These are phyloP conservation scores for Rhyacophila evoluta DNA, from an alignment of 2,888 invertebrate species.

Conservation along the genomic window DNA sequence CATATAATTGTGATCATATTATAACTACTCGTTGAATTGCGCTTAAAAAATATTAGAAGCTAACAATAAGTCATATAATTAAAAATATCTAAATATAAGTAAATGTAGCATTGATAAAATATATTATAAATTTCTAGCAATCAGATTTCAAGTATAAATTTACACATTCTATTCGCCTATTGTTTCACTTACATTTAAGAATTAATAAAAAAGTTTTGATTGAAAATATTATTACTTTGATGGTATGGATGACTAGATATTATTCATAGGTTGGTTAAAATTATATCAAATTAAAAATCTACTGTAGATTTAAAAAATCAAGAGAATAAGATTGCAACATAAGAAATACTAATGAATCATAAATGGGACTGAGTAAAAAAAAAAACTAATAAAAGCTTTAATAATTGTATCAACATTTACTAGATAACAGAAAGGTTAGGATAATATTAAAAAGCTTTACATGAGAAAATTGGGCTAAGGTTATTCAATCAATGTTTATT, in stretches of 20 bases:
- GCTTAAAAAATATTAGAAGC: neutral
- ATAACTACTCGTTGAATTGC: neutral
- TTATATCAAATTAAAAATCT: neutral
- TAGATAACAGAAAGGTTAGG: too few relatives aligned
- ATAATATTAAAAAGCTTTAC: too few relatives aligned
- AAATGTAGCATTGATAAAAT: neutral
- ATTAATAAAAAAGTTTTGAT: slow-evolving; percentile 5
- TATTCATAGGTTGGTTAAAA: neutral
- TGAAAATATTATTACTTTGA: neutral
- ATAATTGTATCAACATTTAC: too few relatives aligned
- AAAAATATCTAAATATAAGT: slow-evolving; percentile 4
- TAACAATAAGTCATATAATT: neutral
- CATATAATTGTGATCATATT: neutral
- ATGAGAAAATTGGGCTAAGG: too few relatives aligned
- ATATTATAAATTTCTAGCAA: neutral
- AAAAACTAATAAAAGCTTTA: too few relatives aligned
- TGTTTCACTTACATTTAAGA: neutral
- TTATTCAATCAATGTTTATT: too few relatives aligned
- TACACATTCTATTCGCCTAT: neutral
- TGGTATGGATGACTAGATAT: slow-evolving; percentile 21
- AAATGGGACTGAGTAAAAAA: too few relatives aligned
- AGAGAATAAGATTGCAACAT: too few relatives aligned
- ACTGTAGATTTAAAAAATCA: slow-evolving; percentile 9
- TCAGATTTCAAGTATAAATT: neutral
- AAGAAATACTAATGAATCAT: too few relatives aligned